phyloP scores from a whole-genome alignment of 1,140 invertebrate genomes.

The Neotoxoptera formosana region DNA sequence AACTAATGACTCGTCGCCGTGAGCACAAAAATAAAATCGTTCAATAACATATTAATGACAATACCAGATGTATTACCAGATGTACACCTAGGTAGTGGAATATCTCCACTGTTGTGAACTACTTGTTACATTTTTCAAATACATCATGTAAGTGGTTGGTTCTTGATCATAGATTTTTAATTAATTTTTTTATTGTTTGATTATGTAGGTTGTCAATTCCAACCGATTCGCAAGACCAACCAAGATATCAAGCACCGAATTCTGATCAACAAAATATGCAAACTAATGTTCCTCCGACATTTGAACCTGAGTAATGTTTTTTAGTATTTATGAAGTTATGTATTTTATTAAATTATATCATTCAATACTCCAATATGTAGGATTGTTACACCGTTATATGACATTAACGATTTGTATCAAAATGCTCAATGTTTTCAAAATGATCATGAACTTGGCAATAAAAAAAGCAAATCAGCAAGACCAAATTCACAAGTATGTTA shows the following conservation, averaged over 20 bases:
- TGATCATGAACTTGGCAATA: not conserved
- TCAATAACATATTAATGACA: not conserved
- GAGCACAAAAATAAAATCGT: not conserved
- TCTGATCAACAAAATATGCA: not conserved
- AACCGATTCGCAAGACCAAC: not conserved
- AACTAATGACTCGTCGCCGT: not conserved
- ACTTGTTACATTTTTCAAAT: not conserved
- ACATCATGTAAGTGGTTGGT: not conserved
- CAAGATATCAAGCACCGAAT: not conserved
- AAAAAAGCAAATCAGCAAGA: not conserved
- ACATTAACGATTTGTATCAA: conserved; percentile 22
- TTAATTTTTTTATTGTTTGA: not conserved
- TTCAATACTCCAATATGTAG: not conserved
- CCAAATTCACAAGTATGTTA: not conserved
- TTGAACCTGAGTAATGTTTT: not conserved
- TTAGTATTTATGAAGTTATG: not conserved
- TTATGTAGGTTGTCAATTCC: not conserved
- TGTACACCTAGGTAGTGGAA: not conserved
- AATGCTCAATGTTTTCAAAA: conserved; percentile 31
- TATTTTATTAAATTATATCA: not conserved
- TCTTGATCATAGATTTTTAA: not conserved
- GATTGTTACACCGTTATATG: not conserved
- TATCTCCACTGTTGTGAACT: not conserved
- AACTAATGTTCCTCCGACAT: not conserved
- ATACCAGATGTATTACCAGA: not conserved